phyloP scores from a whole-genome alignment of 2,888 invertebrate genomes.

The Mesochorus sp. region DNA sequence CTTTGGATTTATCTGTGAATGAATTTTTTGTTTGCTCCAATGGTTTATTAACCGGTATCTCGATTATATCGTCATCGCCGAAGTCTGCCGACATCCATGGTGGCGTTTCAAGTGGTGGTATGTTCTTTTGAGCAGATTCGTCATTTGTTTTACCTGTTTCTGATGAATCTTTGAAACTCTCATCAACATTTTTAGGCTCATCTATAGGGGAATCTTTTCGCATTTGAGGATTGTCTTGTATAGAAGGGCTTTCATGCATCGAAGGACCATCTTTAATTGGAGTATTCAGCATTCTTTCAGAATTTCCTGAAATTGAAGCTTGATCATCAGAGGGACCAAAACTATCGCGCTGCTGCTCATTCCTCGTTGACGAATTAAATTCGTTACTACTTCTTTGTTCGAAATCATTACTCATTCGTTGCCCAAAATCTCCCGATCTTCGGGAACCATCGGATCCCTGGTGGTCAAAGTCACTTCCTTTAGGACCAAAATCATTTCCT shows the following conservation, averaged over 20 bases:
- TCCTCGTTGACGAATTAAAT: constrained; percentile 19
- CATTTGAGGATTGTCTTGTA: not conserved
- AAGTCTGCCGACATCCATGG: constrained; percentile 66
- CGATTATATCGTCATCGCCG: constrained; percentile 48
- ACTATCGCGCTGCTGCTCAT: constrained; percentile 21
- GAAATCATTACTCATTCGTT: constrained; percentile 23
- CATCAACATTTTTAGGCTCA: constrained; percentile 20
- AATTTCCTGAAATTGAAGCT: not conserved
- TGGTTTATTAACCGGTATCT: constrained; percentile 28
- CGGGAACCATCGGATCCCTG: constrained; percentile 55
- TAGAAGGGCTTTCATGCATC: not conserved
- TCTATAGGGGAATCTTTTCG: not conserved
- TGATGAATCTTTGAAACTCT: constrained; percentile 20
- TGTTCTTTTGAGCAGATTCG: constrained; percentile 14
- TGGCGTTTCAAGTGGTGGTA: constrained; percentile 68
- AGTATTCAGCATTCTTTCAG: constrained; percentile 25
- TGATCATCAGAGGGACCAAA: constrained; percentile 17
- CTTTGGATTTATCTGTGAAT: not conserved
- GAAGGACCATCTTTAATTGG: too few species aligned
- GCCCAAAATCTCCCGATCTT: constrained; percentile 46
- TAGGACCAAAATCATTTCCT: constrained; percentile 48
- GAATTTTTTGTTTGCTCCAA: not conserved
- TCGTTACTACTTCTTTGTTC: constrained; percentile 11
- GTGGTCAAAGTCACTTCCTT: constrained; percentile 64
- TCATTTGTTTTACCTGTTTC: not conserved